Conservation (phyloP, 2,113 vertebrate genomes). For the Phodopus roborovskii region DNA sequence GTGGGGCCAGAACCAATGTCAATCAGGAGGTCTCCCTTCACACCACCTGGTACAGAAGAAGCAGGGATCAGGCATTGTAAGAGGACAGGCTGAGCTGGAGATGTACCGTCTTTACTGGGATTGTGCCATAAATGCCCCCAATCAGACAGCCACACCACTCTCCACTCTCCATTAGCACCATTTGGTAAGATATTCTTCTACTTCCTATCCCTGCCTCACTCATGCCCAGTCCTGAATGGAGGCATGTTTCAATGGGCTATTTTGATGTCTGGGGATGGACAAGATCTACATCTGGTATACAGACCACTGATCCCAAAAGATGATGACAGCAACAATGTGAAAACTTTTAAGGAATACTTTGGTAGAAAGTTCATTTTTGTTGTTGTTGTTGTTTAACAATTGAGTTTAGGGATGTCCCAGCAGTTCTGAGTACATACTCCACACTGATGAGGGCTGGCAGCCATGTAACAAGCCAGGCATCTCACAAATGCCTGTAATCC, state of each 20-base stretch:
- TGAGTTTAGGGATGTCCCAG: background rate
- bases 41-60: constrained; percentile 58
- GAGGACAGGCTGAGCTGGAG: fast-evolving
- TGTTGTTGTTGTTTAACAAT: background rate
- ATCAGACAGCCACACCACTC: no score
- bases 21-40: constrained; percentile 81
- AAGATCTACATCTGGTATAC: background rate
- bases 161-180: background rate
- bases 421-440: background rate
- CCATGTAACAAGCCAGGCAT: background rate
- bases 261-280: background rate
- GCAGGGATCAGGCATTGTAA: background rate
- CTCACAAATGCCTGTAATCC: background rate
- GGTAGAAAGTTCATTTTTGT: background rate
- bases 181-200: background rate
- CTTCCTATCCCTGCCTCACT: background rate
- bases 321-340: background rate
- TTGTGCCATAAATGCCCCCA: background rate
- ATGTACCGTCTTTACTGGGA: background rate
- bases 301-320: constrained; percentile 13
- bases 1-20: constrained; percentile 85
- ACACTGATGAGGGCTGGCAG: background rate
- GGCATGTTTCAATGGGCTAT: background rate
- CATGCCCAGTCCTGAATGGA: background rate
- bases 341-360: background rate